phyloP scores from a whole-genome alignment of 2,113 vertebrate genomes.

The Papio anubis region DNA sequence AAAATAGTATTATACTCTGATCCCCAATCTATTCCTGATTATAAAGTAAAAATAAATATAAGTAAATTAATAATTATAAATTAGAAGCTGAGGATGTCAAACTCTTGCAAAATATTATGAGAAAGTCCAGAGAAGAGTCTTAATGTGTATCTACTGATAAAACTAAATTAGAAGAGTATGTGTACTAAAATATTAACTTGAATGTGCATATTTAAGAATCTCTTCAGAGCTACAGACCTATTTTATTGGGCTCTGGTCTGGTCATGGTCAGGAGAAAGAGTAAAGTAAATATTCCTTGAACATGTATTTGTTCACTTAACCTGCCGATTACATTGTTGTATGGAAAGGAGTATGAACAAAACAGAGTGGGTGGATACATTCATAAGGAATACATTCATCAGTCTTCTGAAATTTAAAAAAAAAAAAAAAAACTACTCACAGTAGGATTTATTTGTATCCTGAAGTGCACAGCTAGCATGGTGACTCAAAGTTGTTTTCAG shows the following conservation, averaged over 20 bases:
- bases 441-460: background rate
- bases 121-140: background rate
- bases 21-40: background rate
- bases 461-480: background rate
- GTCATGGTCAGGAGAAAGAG: background rate
- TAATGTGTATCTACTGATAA: background rate
- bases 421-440: background rate
- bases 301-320: background rate
- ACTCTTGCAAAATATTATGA: background rate
- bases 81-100: background rate
- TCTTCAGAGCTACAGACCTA: background rate
- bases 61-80: background rate
- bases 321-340: background rate
- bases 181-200: background rate
- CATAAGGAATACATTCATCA: background rate
- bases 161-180: background rate
- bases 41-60: background rate
- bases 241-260: background rate
- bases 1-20: background rate
- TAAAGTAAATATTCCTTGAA: background rate
- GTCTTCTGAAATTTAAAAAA: background rate
- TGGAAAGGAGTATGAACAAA: background rate
- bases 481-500: background rate
- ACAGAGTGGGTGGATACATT: background rate
- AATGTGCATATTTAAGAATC: background rate